Base-by-base conservation (phyloP, 2,113 vertebrate genomes). In the Sigmodon hispidus region DNA sequence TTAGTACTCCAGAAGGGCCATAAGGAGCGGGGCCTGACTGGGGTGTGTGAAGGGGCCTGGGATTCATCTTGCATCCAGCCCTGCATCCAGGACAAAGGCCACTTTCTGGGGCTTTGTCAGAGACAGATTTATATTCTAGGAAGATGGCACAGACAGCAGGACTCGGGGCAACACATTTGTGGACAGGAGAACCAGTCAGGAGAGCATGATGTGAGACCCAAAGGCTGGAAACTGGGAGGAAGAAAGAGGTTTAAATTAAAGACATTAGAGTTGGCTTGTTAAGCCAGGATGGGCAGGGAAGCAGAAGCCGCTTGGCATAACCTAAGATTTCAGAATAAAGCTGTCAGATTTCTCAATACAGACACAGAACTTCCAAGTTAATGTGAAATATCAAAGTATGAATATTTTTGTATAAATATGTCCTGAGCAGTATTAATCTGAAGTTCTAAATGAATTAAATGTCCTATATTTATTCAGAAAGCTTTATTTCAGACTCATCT, bases 271-370 rank as follows among this genome's bases (percentile, higher is more conserved):
- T 8, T 12, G 43, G 63, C 69, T 45, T 57, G 48, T 84, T 45
- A 70, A 52, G 7, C 4, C 0, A 22, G 85, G 17, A 4, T 24
- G 21, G 15, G 8, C 36, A 6, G 2, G 48, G 48, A 13, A 19
- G 8, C 0, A 50, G 70, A n/a, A 40, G 34, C 2, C 4, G 52
- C 84, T 29, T 61, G 55, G 77, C 75, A 75, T 16, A 34, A 86
- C n/a, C 43, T 24, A 3, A 86, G 13, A 63, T 57, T 88, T 22
- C 40, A 29, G 59, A 91, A 17, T 2, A 22, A 52, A 24, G 3
- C 48, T 43, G 59, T n/a, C 77, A n/a, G 83, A 24, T 59, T 83
- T 84, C 72, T 63, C 65, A 79, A 85, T 45, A 55, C 67, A 90
- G 57, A n/a, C 9, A 86, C 17, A 59, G 26, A 77, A 17, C 2